phyloP scores from a whole-genome alignment of 1,140 invertebrate genomes.

The Drosophila leontia region DNA sequence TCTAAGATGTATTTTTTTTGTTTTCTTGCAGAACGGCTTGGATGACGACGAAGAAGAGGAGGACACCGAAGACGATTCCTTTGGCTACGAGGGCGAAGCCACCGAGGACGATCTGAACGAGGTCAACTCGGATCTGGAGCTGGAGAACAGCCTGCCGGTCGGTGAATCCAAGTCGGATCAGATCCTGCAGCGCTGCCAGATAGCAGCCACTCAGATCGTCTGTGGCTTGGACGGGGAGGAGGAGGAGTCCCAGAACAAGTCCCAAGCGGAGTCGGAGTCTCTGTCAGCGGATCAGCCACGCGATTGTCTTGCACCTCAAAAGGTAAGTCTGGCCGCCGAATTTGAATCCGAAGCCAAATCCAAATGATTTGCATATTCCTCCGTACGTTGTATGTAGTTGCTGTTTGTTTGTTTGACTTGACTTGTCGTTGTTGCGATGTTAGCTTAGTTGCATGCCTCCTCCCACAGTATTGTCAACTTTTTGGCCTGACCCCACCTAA shows the following conservation, averaged over 20 bases:
- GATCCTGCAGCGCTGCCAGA: slow-evolving; percentile 60
- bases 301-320: slow-evolving; percentile 82
- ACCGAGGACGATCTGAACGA: slow-evolving; percentile 83
- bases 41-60: slow-evolving; percentile 69
- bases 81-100: slow-evolving; percentile 73
- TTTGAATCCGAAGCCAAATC: background rate
- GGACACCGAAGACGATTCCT: slow-evolving; percentile 75
- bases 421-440: slow-evolving; percentile 40
- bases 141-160: slow-evolving; percentile 44
- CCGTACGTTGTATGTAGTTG: slow-evolving; percentile 25
- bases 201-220: slow-evolving; percentile 61
- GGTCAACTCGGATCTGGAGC: slow-evolving; percentile 75
- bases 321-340: slow-evolving; percentile 53
- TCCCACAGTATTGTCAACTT: slow-evolving; percentile 73
- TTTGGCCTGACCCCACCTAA: slow-evolving; percentile 43
- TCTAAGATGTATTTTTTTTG: slow-evolving; percentile 2
- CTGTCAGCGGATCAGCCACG: slow-evolving; percentile 66
- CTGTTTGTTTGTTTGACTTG: slow-evolving; percentile 33
- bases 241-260: background rate
- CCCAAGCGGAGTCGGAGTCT: slow-evolving; percentile 28
- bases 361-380: slow-evolving; percentile 36
- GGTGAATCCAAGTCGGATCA: slow-evolving; percentile 30
- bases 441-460: slow-evolving; percentile 47
- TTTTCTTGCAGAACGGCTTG: slow-evolving; percentile 59
- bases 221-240: slow-evolving; percentile 12